Evolutionary conservation across 1,140 invertebrate genomes (phyloP).

Genomic region (Nilaparvata lugens): DNA sequence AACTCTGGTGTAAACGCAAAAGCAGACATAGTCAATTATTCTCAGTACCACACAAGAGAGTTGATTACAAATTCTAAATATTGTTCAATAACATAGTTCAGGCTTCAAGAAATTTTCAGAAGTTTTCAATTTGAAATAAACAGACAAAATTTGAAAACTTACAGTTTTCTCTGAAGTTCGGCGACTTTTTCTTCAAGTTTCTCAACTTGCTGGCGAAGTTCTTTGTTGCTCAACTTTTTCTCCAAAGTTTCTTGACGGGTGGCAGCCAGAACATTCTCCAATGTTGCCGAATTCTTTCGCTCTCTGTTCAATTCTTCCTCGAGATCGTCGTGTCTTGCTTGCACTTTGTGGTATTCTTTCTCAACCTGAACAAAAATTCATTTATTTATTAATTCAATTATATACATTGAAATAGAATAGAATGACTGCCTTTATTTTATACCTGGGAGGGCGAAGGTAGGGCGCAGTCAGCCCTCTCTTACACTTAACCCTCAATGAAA

Average conservation of each 20-base stretch:
- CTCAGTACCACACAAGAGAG: neutral
- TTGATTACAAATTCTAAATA: neutral
- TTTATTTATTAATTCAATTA: too few species aligned
- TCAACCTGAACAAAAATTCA: slow-evolving; percentile 35
- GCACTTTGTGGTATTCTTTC: slow-evolving; percentile 34
- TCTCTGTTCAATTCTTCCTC: slow-evolving; percentile 40
- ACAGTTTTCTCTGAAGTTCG: slow-evolving; percentile 43
- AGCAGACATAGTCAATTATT: neutral
- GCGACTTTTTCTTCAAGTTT: slow-evolving; percentile 37
- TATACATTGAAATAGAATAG: too few species aligned
- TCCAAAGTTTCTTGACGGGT: slow-evolving; percentile 42
- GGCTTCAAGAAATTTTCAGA: neutral
- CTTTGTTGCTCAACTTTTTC: slow-evolving; percentile 38
- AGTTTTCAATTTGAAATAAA: neutral
- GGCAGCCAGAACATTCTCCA: slow-evolving; percentile 41
- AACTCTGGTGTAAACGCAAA: neutral
- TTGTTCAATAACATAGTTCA: neutral
- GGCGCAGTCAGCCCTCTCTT: too few species aligned
- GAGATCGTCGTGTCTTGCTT: slow-evolving; percentile 34
- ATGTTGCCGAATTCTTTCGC: slow-evolving; percentile 35
- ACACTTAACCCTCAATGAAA: too few species aligned
- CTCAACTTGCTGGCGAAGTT: slow-evolving; percentile 40
- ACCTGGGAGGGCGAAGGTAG: too few species aligned
- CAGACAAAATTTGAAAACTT: slow-evolving; percentile 29
- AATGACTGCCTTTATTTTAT: too few species aligned